Evolutionary conservation across 2,888 invertebrate species (phyloP).

Genomic region (Acanthosepion lycidas): DNA sequence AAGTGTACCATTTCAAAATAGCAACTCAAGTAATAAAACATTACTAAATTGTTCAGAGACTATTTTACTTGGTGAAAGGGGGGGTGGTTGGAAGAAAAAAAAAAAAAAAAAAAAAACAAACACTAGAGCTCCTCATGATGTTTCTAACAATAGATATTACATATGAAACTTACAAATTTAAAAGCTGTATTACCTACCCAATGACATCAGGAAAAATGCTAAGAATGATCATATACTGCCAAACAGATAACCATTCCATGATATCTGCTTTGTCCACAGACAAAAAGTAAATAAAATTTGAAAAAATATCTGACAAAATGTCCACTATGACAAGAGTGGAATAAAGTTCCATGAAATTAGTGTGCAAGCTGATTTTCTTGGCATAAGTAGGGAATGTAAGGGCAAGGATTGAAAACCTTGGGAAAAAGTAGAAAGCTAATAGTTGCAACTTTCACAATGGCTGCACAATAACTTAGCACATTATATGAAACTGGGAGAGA

Average conservation of each 20-base stretch:
- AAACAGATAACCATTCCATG: background rate
- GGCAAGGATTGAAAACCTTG: background rate
- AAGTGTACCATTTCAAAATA: too few species aligned
- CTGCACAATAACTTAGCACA: background rate
- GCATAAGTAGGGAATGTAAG: background rate
- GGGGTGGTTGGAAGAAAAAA: too few species aligned
- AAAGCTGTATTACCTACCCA: too few species aligned
- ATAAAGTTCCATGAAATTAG: background rate
- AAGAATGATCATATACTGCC: background rate
- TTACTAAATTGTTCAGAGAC: too few species aligned
- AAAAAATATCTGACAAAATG: background rate
- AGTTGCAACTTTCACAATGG: background rate
- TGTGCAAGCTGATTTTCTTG: background rate
- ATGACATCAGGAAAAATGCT: background rate
- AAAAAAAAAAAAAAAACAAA: too few species aligned
- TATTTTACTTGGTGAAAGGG: too few species aligned
- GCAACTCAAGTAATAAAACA: too few species aligned
- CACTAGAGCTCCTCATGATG: too few species aligned
- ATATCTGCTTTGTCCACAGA: conserved; percentile 2
- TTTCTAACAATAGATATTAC: too few species aligned
- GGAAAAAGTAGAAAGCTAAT: background rate
- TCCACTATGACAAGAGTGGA: background rate
- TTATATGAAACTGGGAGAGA: background rate
- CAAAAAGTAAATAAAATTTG: background rate
- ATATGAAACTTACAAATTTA: too few species aligned